These are phyloP conservation scores for Nymphalis urticae DNA, from an alignment of 2,888 invertebrate genomes.

Conservation along the genomic window DNA sequence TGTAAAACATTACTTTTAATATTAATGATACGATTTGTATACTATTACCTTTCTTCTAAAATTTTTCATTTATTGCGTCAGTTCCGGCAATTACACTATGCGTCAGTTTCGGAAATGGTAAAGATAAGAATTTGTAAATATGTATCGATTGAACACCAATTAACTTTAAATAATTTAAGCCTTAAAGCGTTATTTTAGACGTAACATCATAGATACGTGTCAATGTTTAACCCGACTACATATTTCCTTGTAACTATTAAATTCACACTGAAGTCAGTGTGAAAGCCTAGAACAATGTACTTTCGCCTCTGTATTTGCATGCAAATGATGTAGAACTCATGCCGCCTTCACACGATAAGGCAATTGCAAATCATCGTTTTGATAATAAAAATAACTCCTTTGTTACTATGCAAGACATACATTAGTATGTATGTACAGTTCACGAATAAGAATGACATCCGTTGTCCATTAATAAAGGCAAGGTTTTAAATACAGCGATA, in stretches of 20 bases:
- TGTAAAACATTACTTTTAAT: not conserved
- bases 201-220: not conserved
- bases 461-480: too few species aligned
- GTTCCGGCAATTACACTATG: too few species aligned
- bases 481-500: too few species aligned
- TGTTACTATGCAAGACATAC: conserved; percentile 3
- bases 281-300: conserved; percentile 65
- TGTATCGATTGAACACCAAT: too few species aligned
- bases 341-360: conserved; percentile 43
- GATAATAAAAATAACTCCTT: conserved; percentile 15
- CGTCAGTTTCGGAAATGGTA: too few species aligned
- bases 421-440: too few species aligned
- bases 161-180: too few species aligned
- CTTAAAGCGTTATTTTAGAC: not conserved
- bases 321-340: conserved; percentile 51
- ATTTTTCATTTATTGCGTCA: too few species aligned
- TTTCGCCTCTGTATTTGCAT: conserved; percentile 59
- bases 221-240: conserved; percentile 28
- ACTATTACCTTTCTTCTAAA: too few species aligned
- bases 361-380: conserved; percentile 38
- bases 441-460: not conserved
- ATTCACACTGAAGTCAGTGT: conserved; percentile 49
- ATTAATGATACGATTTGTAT: not conserved
- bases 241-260: conserved; percentile 57
- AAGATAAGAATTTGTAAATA: too few species aligned